phyloP scores from a whole-genome alignment of 2,797 vertebrate species.

The Rhinogobio ventralis region DNA sequence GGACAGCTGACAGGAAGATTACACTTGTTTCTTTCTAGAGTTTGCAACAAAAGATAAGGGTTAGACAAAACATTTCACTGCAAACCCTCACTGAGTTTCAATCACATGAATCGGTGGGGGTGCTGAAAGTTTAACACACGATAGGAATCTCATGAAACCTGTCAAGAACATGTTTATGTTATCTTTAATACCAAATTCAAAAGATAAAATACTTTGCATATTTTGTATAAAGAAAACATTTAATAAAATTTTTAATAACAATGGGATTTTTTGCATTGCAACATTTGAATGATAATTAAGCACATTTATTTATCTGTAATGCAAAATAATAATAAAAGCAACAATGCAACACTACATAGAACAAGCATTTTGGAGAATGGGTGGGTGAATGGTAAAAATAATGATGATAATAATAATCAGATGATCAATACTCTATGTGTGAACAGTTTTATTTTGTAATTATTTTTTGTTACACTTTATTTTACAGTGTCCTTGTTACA shows the following conservation, averaged over 20 bases:
- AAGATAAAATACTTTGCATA: neutral
- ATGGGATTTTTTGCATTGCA: neutral
- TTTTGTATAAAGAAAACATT: neutral
- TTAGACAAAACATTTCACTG: slow-evolving; percentile 14
- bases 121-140: neutral
- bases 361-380: neutral
- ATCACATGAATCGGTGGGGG: neutral
- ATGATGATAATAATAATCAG: neutral
- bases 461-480: no score
- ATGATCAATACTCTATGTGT: neutral
- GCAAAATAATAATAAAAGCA: neutral
- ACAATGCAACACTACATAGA: neutral
- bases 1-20: slow-evolving; percentile 21
- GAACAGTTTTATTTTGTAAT: neutral
- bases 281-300: neutral
- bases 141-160: neutral
- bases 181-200: neutral
- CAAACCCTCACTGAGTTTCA: neutral
- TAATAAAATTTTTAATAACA: neutral
- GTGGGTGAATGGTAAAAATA: neutral
- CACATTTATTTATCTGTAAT: neutral
- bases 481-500: no score
- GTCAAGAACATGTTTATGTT: neutral
- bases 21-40: slow-evolving; percentile 10
- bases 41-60: neutral